These are phyloP conservation scores for Electrophaes corylata DNA, from an alignment of 2,888 invertebrate genomes.

Conservation along the genomic window DNA sequence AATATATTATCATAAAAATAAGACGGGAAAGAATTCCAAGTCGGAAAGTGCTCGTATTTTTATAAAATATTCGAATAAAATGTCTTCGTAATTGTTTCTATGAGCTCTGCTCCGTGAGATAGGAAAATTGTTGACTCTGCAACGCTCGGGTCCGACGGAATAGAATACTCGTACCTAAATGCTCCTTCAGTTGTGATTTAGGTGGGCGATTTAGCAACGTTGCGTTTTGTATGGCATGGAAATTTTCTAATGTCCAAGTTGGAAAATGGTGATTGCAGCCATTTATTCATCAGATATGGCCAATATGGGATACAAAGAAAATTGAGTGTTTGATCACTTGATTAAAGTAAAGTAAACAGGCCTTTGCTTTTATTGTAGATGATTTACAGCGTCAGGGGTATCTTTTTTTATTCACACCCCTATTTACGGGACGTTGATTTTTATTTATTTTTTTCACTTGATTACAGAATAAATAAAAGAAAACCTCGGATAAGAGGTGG, in stretches of 20 bases:
- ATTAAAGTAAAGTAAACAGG: too few species aligned
- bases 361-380: too few species aligned
- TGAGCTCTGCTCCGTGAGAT: constrained; percentile 49
- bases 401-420: too few species aligned
- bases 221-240: constrained; percentile 30
- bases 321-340: too few species aligned
- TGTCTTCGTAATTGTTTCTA: constrained; percentile 52
- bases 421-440: too few species aligned
- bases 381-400: too few species aligned
- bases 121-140: constrained; percentile 44
- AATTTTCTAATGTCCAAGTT: not conserved
- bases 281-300: too few species aligned
- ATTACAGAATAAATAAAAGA: too few species aligned
- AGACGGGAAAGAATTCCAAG: constrained; percentile 24
- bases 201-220: constrained; percentile 32
- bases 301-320: too few species aligned
- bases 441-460: too few species aligned
- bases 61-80: constrained; percentile 45
- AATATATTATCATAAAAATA: constrained; percentile 24
- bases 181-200: constrained; percentile 35
- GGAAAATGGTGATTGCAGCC: constrained; percentile 4
- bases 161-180: constrained; percentile 41
- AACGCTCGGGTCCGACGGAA: constrained; percentile 39
- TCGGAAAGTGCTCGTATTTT: constrained; percentile 28
- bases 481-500: too few species aligned